A percentile compares a stretch with the other conserved stretches of the same genome.
Evolutionary conservation across 2,113 vertebrate species (phyloP).

Genomic region (Anarhynchus alexandrinus): DNA sequence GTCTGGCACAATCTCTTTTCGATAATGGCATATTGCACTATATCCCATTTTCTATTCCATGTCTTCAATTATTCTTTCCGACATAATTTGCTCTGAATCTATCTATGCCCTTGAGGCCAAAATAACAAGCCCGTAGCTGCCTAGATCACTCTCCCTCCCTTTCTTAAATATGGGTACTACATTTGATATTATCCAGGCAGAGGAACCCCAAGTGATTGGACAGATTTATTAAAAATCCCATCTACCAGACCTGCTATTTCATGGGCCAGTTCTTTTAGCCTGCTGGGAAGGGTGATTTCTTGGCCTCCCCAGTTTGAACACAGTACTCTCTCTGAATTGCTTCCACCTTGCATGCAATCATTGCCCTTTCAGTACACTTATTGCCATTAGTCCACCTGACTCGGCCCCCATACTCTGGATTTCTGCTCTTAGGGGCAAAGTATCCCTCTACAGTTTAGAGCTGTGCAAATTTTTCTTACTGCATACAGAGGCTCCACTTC

Average conservation of each 20-base stretch:
- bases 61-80: conserved; percentile 63
- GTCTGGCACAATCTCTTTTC: conserved; percentile 60
- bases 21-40: conserved; percentile 56
- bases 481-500: neutral
- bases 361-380: neutral
- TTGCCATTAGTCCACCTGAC: neutral
- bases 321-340: neutral
- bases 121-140: conserved; percentile 35
- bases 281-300: neutral
- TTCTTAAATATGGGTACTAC: conserved; percentile 33
- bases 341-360: neutral
- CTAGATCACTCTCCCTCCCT: neutral
- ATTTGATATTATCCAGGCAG: conserved; percentile 5
- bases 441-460: neutral
- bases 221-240: conserved; percentile 41
- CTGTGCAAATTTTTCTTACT: neutral
- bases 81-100: conserved; percentile 66
- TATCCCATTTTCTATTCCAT: conserved; percentile 63
- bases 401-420: neutral
- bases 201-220: conserved; percentile 19
- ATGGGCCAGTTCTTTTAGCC: neutral
- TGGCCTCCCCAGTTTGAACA: neutral
- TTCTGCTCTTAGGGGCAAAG: neutral
- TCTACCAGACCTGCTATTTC: neutral
- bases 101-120: conserved; percentile 54